Percentiles rank a stretch among this genome's conserved stretches.
These are phyloP conservation scores for Orthosia cruda DNA, from an alignment of 2,888 invertebrate species.

Conservation along the genomic window DNA sequence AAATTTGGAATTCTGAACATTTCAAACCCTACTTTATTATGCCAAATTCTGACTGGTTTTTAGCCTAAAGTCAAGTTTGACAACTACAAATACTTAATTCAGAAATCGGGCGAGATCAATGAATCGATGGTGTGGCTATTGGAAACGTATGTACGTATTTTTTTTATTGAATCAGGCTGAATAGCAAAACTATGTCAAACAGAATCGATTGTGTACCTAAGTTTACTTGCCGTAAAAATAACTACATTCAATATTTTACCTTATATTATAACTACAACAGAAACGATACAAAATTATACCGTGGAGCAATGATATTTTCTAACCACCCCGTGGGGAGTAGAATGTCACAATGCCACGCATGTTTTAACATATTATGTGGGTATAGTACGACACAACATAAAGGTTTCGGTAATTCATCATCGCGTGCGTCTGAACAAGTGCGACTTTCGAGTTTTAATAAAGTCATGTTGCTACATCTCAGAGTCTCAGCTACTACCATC, in stretches of 20 bases:
- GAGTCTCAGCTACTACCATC: too few species aligned
- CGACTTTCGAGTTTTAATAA: too few species aligned
- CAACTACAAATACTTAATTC: too few species aligned
- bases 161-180: not conserved
- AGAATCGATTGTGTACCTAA: constrained; percentile 7
- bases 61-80: too few species aligned
- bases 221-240: not conserved
- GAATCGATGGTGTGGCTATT: too few species aligned
- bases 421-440: too few species aligned
- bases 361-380: constrained; percentile 17
- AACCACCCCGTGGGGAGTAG: constrained; percentile 38
- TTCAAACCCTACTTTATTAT: too few species aligned
- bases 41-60: too few species aligned
- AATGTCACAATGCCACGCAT: constrained; percentile 17
- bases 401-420: not conserved
- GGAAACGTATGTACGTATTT: too few species aligned
- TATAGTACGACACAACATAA: constrained; percentile 24
- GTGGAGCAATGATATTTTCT: constrained; percentile 52
- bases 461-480: too few species aligned
- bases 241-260: not conserved
- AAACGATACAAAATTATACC: constrained; percentile 38
- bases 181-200: not conserved
- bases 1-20: too few species aligned
- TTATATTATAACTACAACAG: not conserved
- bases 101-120: too few species aligned